These are phyloP conservation scores for Setipinna tenuifilis DNA, from an alignment of 2,797 vertebrate species.

Conservation along the genomic window DNA sequence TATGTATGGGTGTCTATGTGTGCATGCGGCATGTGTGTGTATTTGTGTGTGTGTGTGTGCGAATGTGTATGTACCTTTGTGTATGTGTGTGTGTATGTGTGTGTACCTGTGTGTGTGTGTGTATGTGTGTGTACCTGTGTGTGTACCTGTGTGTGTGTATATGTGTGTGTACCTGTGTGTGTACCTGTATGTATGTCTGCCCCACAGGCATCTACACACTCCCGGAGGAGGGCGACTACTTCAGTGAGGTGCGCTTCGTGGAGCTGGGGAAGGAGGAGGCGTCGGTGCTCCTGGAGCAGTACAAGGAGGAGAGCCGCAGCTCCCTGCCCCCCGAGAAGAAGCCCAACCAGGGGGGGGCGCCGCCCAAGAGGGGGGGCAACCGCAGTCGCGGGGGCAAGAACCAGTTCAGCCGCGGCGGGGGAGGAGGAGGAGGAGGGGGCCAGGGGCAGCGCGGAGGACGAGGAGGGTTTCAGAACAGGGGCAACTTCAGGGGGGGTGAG, in stretches of 20 bases:
- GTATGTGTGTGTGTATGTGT: background rate
- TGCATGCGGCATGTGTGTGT: no score
- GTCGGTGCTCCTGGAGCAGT: conserved; percentile 91
- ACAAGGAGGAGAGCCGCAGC: conserved; percentile 96
- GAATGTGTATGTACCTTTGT: background rate
- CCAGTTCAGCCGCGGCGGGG: conserved; percentile 80
- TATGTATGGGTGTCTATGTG: background rate
- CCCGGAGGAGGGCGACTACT: conserved; percentile 94
- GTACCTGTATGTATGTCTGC: background rate
- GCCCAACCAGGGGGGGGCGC: conserved; percentile 84
- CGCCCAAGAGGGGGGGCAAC: conserved; percentile 89
- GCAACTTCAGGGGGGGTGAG: conserved; percentile 95
- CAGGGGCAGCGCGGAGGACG: conserved; percentile 71
- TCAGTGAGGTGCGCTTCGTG: conserved; percentile 88
- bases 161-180: conserved; percentile 25
- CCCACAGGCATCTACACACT: conserved; percentile 89
- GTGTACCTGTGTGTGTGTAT: background rate
- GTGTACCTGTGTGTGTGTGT: background rate
- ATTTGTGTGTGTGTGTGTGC: background rate
- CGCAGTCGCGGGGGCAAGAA: conserved; percentile 88
- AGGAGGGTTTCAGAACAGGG: conserved; percentile 84
- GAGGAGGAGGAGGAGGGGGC: conserved; percentile 75
- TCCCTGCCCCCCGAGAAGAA: conserved; percentile 96
- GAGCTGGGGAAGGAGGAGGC: conserved; percentile 94
- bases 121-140: background rate